A percentile compares a stretch with the other conserved stretches of the same genome.
phyloP scores from a whole-genome alignment of 2,888 invertebrate genomes.

The Drosophila falleni region DNA sequence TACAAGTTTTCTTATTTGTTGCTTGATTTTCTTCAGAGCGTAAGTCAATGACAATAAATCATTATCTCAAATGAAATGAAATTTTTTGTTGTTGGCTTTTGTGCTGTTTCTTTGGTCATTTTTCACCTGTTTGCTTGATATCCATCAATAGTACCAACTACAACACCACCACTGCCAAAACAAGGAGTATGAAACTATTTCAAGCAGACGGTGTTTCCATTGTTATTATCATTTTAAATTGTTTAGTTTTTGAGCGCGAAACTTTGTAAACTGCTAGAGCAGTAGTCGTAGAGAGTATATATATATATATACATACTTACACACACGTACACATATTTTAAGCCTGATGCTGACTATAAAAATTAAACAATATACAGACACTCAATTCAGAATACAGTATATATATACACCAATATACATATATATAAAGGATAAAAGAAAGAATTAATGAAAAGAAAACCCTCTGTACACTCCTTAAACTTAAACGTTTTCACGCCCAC shows the following conservation, averaged over 20 bases:
- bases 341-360: slow-evolving; percentile 48
- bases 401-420: slow-evolving; percentile 23
- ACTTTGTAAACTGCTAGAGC: slow-evolving; percentile 66
- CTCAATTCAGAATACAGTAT: slow-evolving; percentile 41
- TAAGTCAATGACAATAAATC: slow-evolving; percentile 28
- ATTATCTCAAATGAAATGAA: slow-evolving; percentile 3
- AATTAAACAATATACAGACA: slow-evolving; percentile 34
- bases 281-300: slow-evolving; percentile 27
- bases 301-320: slow-evolving; percentile 14
- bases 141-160: slow-evolving; percentile 17
- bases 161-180: slow-evolving; percentile 54
- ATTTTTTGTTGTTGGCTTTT: slow-evolving; percentile 25
- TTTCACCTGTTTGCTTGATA: slow-evolving; percentile 29
- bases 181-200: slow-evolving; percentile 38
- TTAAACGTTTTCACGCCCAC: slow-evolving; percentile 70
- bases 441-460: slow-evolving; percentile 28
- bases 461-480: slow-evolving; percentile 67
- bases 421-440: slow-evolving; percentile 24
- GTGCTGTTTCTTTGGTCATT: slow-evolving; percentile 23
- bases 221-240: slow-evolving; percentile 24
- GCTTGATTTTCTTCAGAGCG: slow-evolving; percentile 10
- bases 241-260: slow-evolving; percentile 44
- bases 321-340: slow-evolving; percentile 40
- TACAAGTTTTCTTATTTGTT: slow-evolving; percentile 43
- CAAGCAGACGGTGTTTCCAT: slow-evolving; percentile 44